Percentiles rank a stretch among this genome's conserved stretches.
These are phyloP conservation scores for Mythimna ferrago DNA, from an alignment of 2,888 invertebrate species.

Conservation along the genomic window DNA sequence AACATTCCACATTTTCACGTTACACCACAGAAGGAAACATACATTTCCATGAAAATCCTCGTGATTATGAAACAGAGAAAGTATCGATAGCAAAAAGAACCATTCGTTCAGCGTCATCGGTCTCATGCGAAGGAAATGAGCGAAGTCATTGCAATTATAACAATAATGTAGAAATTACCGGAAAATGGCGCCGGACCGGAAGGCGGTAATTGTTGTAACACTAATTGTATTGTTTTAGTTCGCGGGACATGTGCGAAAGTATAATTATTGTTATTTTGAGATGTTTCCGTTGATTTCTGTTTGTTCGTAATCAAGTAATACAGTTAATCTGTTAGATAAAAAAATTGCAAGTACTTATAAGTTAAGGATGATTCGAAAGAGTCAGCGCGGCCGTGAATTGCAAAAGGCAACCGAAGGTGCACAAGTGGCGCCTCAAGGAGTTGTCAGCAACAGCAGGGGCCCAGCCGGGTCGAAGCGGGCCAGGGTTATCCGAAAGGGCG, in stretches of 20 bases:
- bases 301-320: not conserved
- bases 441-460: too few species aligned
- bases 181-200: constrained; percentile 48
- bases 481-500: too few species aligned
- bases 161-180: constrained; percentile 51
- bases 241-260: constrained; percentile 24
- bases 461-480: too few species aligned
- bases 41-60: constrained; percentile 18
- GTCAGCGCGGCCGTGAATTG: too few species aligned
- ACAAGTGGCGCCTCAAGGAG: too few species aligned
- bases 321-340: not conserved
- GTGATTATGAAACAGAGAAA: constrained; percentile 41
- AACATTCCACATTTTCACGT: not conserved
- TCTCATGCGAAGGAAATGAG: constrained; percentile 41
- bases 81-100: constrained; percentile 10
- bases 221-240: constrained; percentile 24
- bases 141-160: constrained; percentile 53
- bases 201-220: constrained; percentile 17
- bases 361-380: too few species aligned
- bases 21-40: not conserved
- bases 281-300: not conserved
- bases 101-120: constrained; percentile 40
- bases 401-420: too few species aligned
- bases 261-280: constrained; percentile 9
- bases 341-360: too few species aligned